Conservation (phyloP, 2,113 vertebrate genomes). For the Cnemophilus loriae region DNA sequence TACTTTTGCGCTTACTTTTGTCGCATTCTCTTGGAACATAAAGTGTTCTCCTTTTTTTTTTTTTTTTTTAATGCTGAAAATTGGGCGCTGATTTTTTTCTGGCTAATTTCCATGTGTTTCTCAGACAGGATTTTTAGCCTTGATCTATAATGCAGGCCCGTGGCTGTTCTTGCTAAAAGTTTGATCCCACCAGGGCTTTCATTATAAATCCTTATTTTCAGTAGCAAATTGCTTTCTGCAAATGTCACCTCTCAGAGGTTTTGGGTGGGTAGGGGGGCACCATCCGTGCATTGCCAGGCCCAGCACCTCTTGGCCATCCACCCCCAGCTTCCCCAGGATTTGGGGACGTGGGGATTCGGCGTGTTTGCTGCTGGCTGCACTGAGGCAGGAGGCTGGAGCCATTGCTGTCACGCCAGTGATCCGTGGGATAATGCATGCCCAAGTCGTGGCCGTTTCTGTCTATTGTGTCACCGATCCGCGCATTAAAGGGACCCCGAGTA, state of each 20-base stretch:
- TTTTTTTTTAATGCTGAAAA: background rate
- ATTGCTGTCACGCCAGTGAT: background rate
- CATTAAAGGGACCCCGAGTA: constrained; percentile 54
- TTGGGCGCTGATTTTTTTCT: background rate
- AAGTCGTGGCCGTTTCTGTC: constrained; percentile 29
- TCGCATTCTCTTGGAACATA: background rate
- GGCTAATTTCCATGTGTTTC: constrained; percentile 18
- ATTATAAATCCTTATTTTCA: constrained; percentile 19
- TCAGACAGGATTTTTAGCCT: background rate
- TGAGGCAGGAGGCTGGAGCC: background rate
- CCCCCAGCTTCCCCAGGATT: background rate
- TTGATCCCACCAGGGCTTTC: background rate
- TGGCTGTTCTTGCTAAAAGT: constrained; percentile 42
- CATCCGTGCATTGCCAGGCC: accelerated
- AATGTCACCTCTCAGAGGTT: background rate
- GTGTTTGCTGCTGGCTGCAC: background rate
- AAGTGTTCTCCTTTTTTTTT: background rate
- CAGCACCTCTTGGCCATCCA: accelerated
- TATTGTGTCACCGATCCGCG: constrained; percentile 46
- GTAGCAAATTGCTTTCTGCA: background rate
- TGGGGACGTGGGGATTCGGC: accelerated
- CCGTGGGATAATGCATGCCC: constrained; percentile 41
- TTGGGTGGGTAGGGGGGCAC: background rate
- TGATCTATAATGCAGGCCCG: constrained; percentile 28
- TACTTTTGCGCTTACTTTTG: background rate